Conservation (phyloP, 2,113 vertebrate genomes). For the Sula dactylatra region DNA sequence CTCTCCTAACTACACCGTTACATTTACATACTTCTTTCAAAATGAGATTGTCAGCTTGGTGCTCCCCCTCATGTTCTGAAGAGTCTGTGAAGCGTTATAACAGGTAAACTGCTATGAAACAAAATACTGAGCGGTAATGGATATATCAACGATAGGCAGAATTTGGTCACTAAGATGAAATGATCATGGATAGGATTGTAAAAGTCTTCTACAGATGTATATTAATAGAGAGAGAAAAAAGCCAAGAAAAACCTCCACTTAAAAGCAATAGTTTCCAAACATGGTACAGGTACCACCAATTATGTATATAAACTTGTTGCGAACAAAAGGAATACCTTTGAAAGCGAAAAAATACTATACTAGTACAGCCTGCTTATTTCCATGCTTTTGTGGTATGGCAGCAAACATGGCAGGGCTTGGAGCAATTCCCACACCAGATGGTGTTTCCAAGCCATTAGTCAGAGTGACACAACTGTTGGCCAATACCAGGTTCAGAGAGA, state of each 20-base stretch:
- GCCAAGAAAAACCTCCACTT: neutral
- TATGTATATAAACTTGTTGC: neutral
- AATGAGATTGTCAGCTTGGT: neutral
- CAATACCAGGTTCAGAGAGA: neutral
- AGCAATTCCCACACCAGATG: neutral
- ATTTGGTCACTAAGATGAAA: neutral
- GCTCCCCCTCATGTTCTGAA: neutral
- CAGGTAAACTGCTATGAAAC: neutral
- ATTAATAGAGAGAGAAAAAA: neutral
- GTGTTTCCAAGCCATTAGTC: neutral
- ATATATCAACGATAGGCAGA: neutral
- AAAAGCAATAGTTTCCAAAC: neutral
- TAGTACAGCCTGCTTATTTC: neutral
- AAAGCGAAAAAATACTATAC: neutral
- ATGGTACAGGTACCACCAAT: neutral
- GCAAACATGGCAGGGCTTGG: neutral
- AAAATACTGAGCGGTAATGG: neutral
- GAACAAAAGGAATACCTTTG: neutral
- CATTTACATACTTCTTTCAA: neutral
- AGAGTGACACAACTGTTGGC: neutral
- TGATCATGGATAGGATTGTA: neutral
- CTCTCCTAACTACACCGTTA: neutral
- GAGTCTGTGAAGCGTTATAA: neutral
- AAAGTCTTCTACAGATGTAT: neutral
- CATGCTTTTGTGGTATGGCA: neutral